Evolutionary conservation across 2,888 invertebrate genomes (phyloP).

Genomic region (Ornithoptera alexandrae): DNA sequence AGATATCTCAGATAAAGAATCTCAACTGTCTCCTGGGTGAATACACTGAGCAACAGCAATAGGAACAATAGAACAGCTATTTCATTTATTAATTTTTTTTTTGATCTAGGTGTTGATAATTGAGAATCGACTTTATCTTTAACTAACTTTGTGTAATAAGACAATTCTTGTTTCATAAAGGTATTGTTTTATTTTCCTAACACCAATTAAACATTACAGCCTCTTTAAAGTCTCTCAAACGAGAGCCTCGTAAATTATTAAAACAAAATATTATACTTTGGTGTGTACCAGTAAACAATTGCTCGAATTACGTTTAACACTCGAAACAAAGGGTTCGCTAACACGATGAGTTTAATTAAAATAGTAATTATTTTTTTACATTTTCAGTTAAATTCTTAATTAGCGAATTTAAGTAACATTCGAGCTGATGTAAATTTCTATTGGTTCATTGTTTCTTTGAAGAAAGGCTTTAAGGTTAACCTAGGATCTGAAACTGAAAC

Average conservation of each 20-base stretch:
- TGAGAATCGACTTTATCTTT: no score
- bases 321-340: conserved; percentile 3
- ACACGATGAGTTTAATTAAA: conserved; percentile 1
- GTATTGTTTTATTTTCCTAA: not conserved
- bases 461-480: no score
- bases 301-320: conserved; percentile 15
- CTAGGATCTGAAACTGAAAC: no score
- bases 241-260: not conserved
- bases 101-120: no score
- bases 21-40: no score
- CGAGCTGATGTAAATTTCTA: no score
- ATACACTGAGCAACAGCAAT: no score
- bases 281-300: conserved; percentile 2
- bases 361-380: not conserved
- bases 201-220: not conserved
- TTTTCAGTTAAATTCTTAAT: not conserved
- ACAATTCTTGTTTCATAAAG: not conserved
- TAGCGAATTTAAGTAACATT: not conserved
- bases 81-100: no score
- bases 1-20: no score
- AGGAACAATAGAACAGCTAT: no score
- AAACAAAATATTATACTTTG: not conserved
- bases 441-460: no score
- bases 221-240: not conserved
- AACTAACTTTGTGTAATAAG: no score